A percentile compares a stretch with the other conserved stretches of the same genome.
phyloP scores from a whole-genome alignment of 2,797 vertebrate genomes.

The Pseudomugil gertrudae region DNA sequence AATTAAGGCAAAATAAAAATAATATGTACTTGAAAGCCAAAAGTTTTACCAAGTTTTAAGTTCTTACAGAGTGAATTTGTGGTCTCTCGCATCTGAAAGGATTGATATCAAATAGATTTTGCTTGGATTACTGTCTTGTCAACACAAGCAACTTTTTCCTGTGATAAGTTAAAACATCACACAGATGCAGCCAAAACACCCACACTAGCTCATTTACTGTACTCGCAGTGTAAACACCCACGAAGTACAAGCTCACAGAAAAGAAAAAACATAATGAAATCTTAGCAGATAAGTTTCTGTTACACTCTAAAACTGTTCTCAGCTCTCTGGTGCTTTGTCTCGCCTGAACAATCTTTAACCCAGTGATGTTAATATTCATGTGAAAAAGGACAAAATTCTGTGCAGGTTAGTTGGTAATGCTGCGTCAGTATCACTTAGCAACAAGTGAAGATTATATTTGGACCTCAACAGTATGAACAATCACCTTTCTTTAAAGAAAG shows the following conservation, averaged over 20 bases:
- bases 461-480: not conserved
- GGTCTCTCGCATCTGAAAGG: not conserved
- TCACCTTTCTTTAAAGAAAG: not conserved
- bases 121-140: not conserved
- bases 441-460: constrained; percentile 3
- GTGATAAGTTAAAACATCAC: constrained; percentile 16
- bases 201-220: constrained; percentile 24
- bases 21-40: not conserved
- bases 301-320: not conserved
- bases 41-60: constrained; percentile 7
- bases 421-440: constrained; percentile 36
- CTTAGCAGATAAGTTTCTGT: constrained; percentile 24
- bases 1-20: not conserved
- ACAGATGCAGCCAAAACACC: constrained; percentile 44
- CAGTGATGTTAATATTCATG: not conserved
- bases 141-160: constrained; percentile 2
- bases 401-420: not conserved
- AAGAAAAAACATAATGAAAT: constrained; percentile 18
- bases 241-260: constrained; percentile 10
- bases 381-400: constrained; percentile 8
- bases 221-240: constrained; percentile 38
- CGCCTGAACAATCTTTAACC: constrained; percentile 4
- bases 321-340: not conserved
- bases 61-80: not conserved
- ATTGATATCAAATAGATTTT: not conserved